Conservation (phyloP, 2,113 vertebrate genomes). For the Azemiops feae region DNA sequence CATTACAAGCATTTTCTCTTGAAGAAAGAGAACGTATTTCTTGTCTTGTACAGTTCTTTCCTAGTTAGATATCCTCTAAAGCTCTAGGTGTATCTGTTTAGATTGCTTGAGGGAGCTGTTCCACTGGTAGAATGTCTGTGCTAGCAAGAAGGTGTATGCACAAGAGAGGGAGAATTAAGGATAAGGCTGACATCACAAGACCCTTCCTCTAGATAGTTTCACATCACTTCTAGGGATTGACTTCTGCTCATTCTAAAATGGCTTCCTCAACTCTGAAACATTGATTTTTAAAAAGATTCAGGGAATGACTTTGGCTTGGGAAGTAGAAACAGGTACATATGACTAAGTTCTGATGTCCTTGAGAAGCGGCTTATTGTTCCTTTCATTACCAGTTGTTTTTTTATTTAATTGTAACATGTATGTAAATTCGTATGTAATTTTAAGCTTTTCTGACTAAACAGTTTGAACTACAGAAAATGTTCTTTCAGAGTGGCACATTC, state of each 20-base stretch:
- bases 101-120: not conserved
- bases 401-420: too few relatives aligned
- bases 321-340: not conserved
- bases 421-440: too few relatives aligned
- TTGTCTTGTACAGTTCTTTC: not conserved
- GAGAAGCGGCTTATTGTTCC: too few relatives aligned
- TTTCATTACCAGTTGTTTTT: too few relatives aligned
- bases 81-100: not conserved
- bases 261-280: not conserved
- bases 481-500: not conserved
- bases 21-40: too few relatives aligned
- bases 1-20: not conserved
- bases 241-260: not conserved
- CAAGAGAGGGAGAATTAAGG: not conserved
- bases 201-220: not conserved
- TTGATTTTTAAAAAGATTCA: not conserved
- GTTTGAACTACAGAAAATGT: not conserved
- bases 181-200: not conserved
- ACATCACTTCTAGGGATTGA: not conserved
- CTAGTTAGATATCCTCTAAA: not conserved
- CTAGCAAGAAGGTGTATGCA: not conserved
- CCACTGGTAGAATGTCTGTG: not conserved
- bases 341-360: too few relatives aligned
- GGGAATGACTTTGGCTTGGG: not conserved
- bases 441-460: not conserved